These are phyloP conservation scores for Micropoecilia bifurca DNA, from an alignment of 2,797 vertebrate genomes.

Conservation along the genomic window DNA sequence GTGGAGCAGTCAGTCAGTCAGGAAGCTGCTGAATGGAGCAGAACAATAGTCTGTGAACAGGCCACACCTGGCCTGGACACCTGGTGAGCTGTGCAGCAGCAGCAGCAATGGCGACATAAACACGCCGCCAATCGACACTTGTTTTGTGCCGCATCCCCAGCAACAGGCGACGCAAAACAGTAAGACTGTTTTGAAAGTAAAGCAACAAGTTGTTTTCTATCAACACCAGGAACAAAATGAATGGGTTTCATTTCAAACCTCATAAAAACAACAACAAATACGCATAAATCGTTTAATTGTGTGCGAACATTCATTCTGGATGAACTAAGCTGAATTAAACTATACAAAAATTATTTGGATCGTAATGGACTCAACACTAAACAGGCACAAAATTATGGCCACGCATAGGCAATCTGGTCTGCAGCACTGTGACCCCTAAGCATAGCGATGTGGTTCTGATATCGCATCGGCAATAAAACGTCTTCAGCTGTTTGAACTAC, in stretches of 20 bases:
- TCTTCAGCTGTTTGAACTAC: background rate
- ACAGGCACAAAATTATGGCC: background rate
- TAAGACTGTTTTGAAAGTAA: slow-evolving; percentile 3
- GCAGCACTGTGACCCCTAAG: too few species aligned
- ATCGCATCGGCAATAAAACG: background rate
- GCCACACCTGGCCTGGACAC: slow-evolving; percentile 74
- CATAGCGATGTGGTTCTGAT: background rate
- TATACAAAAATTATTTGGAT: background rate
- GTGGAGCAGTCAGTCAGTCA: slow-evolving; percentile 60
- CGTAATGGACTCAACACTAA: background rate
- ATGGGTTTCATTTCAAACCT: background rate
- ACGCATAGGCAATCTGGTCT: background rate
- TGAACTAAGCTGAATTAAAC: background rate
- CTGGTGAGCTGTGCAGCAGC: slow-evolving; percentile 53
- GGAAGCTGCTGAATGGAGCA: slow-evolving; percentile 66
- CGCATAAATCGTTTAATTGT: too few species aligned
- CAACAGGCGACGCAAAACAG: slow-evolving; percentile 26
- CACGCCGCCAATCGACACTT: slow-evolving; percentile 38
- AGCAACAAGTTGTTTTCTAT: background rate
- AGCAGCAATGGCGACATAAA: slow-evolving; percentile 36
- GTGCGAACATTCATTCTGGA: background rate
- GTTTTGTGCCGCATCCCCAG: slow-evolving; percentile 20
- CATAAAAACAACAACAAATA: background rate
- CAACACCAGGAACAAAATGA: background rate
- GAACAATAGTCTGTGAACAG: slow-evolving; percentile 64